Evolutionary conservation across 2,888 invertebrate species (phyloP), one percentile per base, ranked within the genome.

Genomic region (Pseudoips prasinana): DNA sequence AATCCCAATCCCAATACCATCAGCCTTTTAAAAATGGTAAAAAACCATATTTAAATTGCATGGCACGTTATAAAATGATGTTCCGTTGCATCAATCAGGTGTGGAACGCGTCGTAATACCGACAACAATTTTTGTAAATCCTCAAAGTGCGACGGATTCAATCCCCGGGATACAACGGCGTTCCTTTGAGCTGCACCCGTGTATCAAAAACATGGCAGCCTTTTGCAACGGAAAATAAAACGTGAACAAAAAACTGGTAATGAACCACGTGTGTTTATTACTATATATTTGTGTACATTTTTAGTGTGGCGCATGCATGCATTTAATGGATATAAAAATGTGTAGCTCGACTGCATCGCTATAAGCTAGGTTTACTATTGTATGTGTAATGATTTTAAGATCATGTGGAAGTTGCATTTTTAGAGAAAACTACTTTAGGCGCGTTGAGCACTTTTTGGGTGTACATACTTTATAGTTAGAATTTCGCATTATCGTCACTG

Each of bases 81-180:
- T 54, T 59, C 44, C 44, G 32, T 56, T 58, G 59, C 58, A 43
- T 58, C 42, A 57, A 51, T 39, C 54, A 52, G 61, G 48, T 58
- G 49, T 47, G 22, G 44, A 51, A 39, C 45, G 34, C 41, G 33
- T 11, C 10, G 51, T 61, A 60, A 64, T 56, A 53, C 64, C 60
- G 44, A 49, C 58, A 53, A 64, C 71, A 67, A 64, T 73, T 73
- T 76, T 71, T 63, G 58, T 64, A 77, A 77, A 72, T 71, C 76
- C 75, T 56, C 67, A 65, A 71, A 75, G 71, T 58, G 61, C 55
- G 41, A 36, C 46, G 57, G 58, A 67, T 76, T 73, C 55, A 64
- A 73, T 70, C 63, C 56, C 56, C 42, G 36, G 36, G 54, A 60
- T 51, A 56, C 57, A 59, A 51, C 62, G 58, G 59, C 55, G 57